Base-by-base conservation (phyloP, 2,113 vertebrate genomes). In the Calypte anna region DNA sequence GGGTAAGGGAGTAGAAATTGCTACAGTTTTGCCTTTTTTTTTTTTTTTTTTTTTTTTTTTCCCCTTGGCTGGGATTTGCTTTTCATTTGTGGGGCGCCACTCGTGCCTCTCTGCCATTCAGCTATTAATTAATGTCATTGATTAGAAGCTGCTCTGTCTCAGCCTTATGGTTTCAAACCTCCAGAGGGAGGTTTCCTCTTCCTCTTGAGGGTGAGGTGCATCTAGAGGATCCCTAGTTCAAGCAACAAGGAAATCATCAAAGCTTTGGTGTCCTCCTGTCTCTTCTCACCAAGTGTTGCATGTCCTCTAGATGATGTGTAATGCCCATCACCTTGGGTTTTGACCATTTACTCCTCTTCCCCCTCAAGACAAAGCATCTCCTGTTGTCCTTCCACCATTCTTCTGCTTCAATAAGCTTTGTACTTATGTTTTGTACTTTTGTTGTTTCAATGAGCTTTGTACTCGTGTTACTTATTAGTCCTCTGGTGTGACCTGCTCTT, bases 61-160 rank as follows among this genome's bases (percentile, higher is more conserved):
- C 46, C 91, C 94, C 90, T 91, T 82, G 81, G 73, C 69, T 95
- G 91, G 93, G 87, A 91, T 96, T 91, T 95, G 73, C 66, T 96
- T 93, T 85, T 92, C 93, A 55, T 95, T 95, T 43, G 67, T 31
- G 93, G 94, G 86, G 76, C 91, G 86, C 74, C 12, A 77, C 64
- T 93, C 2, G 0, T 0, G 22, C 76, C 58, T 79, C 79, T 86
- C 79, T 64, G 82, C 82, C 78, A 90, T 90, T 94, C 82, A 76
- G 46, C 88, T 90, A 43, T 79, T 94, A 96, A 96, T 91, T 94
- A 91, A 95, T 86, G 82, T 91, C 82, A 96, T 86, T 83, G 94
- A 94, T 91, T 90, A 83, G 50, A 90, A 96, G 92, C 67, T 48
- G 76, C 64, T 87, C 31, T 55, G 8, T 28, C 82, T 69, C 81